Conservation (phyloP, 2,888 invertebrate species). For the Gasteruption jaculator region DNA sequence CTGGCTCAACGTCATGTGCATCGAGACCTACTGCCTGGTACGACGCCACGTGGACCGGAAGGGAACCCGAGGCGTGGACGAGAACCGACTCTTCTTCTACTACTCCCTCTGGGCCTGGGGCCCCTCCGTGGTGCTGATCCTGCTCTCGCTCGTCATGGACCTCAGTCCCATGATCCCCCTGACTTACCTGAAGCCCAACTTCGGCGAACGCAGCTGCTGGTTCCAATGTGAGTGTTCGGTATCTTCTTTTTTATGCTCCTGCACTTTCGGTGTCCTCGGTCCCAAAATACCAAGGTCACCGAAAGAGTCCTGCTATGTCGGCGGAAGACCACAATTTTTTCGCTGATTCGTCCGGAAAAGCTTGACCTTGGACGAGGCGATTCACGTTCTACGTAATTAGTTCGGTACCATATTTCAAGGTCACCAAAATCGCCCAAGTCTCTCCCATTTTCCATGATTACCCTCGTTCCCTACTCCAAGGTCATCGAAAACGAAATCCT, state of each 20-base stretch:
- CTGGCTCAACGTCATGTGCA: constrained; percentile 67
- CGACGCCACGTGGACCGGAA: constrained; percentile 32
- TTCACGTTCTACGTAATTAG: no score
- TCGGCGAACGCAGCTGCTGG: constrained; percentile 60
- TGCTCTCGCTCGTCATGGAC: constrained; percentile 59
- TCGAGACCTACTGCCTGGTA: constrained; percentile 61
- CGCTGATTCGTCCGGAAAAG: no score
- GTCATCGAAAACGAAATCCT: no score
- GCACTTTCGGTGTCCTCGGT: no score
- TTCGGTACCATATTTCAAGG: no score
- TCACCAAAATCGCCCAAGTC: no score
- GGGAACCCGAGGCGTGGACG: constrained; percentile 21
- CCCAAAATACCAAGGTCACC: no score
- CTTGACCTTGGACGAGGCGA: no score
- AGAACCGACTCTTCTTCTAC: constrained; percentile 52
- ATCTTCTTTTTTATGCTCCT: not conserved
- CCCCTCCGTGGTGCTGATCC: constrained; percentile 54
- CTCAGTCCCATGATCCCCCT: constrained; percentile 60
- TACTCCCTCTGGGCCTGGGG: constrained; percentile 60
- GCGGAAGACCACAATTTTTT: no score
- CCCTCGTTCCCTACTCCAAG: no score
- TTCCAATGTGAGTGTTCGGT: constrained; percentile 63
- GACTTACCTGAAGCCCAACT: constrained; percentile 59
- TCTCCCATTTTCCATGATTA: no score
- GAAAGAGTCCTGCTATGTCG: no score